Base-by-base conservation (phyloP, 2,797 vertebrate genomes). In the Anomalospiza imberbis region DNA sequence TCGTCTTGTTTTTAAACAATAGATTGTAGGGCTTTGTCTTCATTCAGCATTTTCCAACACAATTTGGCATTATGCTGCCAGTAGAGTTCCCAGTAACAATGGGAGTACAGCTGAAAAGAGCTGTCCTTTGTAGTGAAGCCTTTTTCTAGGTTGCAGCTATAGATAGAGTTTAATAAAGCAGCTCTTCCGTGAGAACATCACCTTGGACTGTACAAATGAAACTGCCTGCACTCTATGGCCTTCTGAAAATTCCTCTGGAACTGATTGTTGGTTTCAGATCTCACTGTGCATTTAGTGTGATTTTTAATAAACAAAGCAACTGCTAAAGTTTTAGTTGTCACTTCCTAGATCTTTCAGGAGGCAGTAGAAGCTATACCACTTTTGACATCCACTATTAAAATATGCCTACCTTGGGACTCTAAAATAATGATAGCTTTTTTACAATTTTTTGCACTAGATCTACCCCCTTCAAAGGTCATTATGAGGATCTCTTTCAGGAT, bases 71-170 rank as follows among this genome's bases (percentile, higher is more conserved):
- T 61, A 55, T 22, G 15, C 10, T 74, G 16, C 45, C 45, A 44
- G 38, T 24, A 83, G 48, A 61, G 77, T 67, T 80, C 73, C 48
- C 12, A 61, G 10, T 51, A 44, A 91, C 79, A 87, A 67, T 42
- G 44, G 38, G 16, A 54, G 6, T 53, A 47, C 12, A 94, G 24
- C 50, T 95, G 63, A 71, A 67, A 73, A 76, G 38, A 61, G 1
- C 25, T 82, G 12, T 81, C 12, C 29, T 85, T 91, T 76, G 21
- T 92, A 62, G 21, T 48, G 63, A 74, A 87, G 55, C 21, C 16
- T 80, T 89, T 92, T 79, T 61, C 32, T 80, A 45, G 44, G 16
- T 42, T 92, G 74, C 55, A 85, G 81, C 72, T 91, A 50, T 63
- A 73, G 60, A 80, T 2, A 32, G 40, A 62, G 31, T 44, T 92